Evolutionary conservation across 2,888 invertebrate genomes (phyloP), one percentile per base, ranked within the genome.

Genomic region (Drosophila fulvimacula): DNA sequence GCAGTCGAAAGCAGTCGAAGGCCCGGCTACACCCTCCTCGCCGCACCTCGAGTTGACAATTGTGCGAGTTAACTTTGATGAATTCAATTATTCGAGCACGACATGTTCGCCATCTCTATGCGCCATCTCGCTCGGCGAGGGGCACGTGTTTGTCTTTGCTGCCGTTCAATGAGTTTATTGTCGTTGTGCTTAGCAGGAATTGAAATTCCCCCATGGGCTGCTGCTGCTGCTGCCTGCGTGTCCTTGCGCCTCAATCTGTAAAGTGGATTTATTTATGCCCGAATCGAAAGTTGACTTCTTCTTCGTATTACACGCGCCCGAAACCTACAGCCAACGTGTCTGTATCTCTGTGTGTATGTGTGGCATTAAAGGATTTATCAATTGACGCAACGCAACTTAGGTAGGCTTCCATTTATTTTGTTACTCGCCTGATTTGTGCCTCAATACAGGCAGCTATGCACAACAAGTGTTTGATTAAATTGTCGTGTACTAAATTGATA

Each of bases 1-100:
- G 74, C 74, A 44, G 59, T 21, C 53, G 36, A 19, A n/a, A 30
- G 44, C 34, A 3, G 10, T 13, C 11, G 11, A 46, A 17, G 15
- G 32, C 39, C 34, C 30, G 24, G 24, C n/a, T n/a, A n/a, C n/a
- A n/a, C n/a, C n/a, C n/a, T n/a, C n/a, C n/a, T n/a, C n/a, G n/a
- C n/a, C n/a, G n/a, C n/a, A n/a, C n/a, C n/a, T n/a, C n/a, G n/a
- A n/a, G 78, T 76, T 80, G 73, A 76, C 89, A 89, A 85, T 85
- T 85, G 89, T 80, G 82, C 80, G 77, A 88, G 85, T 89, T 89
- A 85, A 88, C 89, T 85, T 85, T 89, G 85, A 85, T 85, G 85
- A 85, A 85, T 89, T 89, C 89, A 85, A 85, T 85, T 85, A 85
- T 85, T 78, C 44, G 78, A 73, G 83, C 73, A 79, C 73, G 68